phyloP scores from a whole-genome alignment of 2,888 invertebrate genomes.

The Parthenolecanium corni region DNA sequence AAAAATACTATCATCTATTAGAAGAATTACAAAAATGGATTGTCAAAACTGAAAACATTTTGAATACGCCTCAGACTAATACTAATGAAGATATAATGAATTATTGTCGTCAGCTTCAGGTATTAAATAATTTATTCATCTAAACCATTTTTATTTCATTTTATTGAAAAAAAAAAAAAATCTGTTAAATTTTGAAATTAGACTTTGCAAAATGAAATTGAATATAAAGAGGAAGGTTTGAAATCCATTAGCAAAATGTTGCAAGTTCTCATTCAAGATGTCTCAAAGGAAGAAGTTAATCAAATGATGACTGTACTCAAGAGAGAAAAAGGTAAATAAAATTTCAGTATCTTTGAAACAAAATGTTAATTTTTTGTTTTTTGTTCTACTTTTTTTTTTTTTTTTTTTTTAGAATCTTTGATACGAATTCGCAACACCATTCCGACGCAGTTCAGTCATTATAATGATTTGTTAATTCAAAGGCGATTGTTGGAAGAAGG shows the following conservation, averaged over 20 bases:
- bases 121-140: no score
- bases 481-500: constrained; percentile 82
- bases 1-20: constrained; percentile 63
- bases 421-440: constrained; percentile 72
- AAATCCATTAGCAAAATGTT: constrained; percentile 84
- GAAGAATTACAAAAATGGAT: constrained; percentile 70
- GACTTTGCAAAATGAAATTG: constrained; percentile 66
- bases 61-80: constrained; percentile 59
- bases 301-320: constrained; percentile 78
- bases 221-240: constrained; percentile 77
- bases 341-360: background rate
- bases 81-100: constrained; percentile 65
- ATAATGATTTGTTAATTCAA: constrained; percentile 71
- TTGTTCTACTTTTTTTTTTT: background rate
- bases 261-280: constrained; percentile 77
- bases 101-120: constrained; percentile 58
- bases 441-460: constrained; percentile 67
- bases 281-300: constrained; percentile 81
- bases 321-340: constrained; percentile 52
- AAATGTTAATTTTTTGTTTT: background rate
- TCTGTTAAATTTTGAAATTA: constrained; percentile 38
- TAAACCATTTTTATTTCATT: background rate
- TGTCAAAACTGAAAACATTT: constrained; percentile 56
- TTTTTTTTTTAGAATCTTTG: constrained; percentile 50
- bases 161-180: constrained; percentile 2